Evolutionary conservation across 2,888 invertebrate genomes (phyloP).

Genomic region (Bembecia ichneumoniformis): DNA sequence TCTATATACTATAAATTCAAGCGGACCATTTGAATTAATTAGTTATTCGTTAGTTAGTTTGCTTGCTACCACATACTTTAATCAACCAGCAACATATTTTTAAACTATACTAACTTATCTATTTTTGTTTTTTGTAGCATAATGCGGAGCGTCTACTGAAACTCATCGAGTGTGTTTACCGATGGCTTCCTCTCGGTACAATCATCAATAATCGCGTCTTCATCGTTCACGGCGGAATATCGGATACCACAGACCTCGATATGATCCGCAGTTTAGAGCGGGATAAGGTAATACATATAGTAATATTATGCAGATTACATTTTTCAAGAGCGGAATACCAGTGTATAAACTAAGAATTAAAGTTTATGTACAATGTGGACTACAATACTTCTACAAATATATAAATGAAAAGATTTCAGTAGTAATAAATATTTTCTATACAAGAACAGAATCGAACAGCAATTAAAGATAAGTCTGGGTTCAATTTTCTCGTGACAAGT

Average conservation of each 20-base stretch:
- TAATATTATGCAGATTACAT: neutral
- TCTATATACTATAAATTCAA: too few relatives aligned
- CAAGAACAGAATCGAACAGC: too few relatives aligned
- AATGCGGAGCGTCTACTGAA: constrained; percentile 83
- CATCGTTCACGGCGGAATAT: constrained; percentile 94
- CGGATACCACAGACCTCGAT: constrained; percentile 87
- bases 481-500: neutral
- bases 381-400: too few relatives aligned
- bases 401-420: too few relatives aligned
- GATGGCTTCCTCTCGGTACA: constrained; percentile 92
- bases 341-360: neutral
- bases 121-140: constrained; percentile 60
- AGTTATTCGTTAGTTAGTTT: too few relatives aligned
- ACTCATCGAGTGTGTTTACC: constrained; percentile 90
- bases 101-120: too few relatives aligned
- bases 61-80: too few relatives aligned
- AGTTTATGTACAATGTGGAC: neutral
- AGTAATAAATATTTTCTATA: too few relatives aligned
- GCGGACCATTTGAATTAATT: too few relatives aligned
- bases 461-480: neutral
- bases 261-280: constrained; percentile 85
- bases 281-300: constrained; percentile 76
- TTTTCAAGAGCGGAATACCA: too few relatives aligned
- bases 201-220: constrained; percentile 91
- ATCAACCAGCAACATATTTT: too few relatives aligned